A percentile compares a stretch with the other conserved stretches of the same genome.
Conservation (phyloP, 2,888 invertebrate species). For the Eupithecia subumbrata region DNA sequence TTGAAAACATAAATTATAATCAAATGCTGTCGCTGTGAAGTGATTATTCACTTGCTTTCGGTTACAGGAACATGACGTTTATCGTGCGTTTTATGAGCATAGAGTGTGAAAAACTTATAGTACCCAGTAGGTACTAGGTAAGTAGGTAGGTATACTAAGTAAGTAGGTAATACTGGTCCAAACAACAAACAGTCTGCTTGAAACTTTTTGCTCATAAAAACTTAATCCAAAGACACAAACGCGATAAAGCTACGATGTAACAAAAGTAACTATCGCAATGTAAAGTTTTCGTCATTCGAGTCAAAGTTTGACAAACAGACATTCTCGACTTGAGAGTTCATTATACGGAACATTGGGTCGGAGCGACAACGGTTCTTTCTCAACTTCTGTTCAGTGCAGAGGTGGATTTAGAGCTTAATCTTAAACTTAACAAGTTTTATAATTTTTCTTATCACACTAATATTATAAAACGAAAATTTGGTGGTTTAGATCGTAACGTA, state of each 20-base stretch:
- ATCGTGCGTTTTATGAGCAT: too few species aligned
- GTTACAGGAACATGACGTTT: too few species aligned
- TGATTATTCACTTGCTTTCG: too few species aligned
- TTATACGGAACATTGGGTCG: slow-evolving; percentile 51
- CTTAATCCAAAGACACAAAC: slow-evolving; percentile 29
- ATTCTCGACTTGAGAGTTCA: slow-evolving; percentile 49
- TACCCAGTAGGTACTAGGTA: background rate
- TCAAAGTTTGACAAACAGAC: slow-evolving; percentile 51
- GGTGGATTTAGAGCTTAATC: slow-evolving; percentile 30
- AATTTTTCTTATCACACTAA: too few species aligned
- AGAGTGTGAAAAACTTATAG: background rate
- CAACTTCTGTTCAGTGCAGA: slow-evolving; percentile 41
- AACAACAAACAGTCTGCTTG: background rate
- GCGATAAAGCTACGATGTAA: slow-evolving; percentile 42
- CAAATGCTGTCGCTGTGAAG: too few species aligned
- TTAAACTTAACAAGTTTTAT: too few species aligned
- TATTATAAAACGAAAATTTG: too few species aligned
- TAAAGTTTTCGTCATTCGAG: slow-evolving; percentile 46
- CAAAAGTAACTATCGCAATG: slow-evolving; percentile 44
- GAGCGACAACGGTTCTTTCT: slow-evolving; percentile 46
- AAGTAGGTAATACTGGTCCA: background rate
- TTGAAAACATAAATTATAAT: too few species aligned
- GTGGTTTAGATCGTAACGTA: too few species aligned
- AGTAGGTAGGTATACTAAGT: background rate
- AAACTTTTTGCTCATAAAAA: slow-evolving; percentile 14